phyloP scores from a whole-genome alignment of 2,113 vertebrate genomes.

The Clarias magur region DNA sequence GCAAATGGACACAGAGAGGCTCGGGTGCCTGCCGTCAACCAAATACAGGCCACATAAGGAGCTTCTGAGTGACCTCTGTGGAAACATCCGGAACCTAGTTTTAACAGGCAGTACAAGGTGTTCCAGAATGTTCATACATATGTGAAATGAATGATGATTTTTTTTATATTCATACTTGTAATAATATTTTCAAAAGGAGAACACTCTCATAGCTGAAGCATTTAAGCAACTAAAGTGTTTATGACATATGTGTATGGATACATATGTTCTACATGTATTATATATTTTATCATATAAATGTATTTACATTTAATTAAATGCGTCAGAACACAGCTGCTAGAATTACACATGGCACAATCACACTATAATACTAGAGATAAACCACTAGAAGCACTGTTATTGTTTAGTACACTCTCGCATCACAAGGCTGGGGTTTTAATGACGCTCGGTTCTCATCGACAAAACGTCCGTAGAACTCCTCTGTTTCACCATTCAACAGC shows the following conservation, averaged over 20 bases:
- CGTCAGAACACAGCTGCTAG: neutral
- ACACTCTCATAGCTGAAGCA: too few species aligned
- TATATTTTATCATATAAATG: neutral
- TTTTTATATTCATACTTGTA: neutral
- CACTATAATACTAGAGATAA: neutral
- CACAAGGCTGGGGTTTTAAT: neutral
- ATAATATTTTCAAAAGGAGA: too few species aligned
- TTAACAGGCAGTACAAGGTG: too few species aligned
- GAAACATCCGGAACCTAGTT: neutral
- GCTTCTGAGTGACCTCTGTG: slow-evolving; percentile 7
- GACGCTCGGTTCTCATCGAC: too few species aligned
- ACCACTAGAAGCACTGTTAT: neutral
- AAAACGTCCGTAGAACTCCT: neutral
- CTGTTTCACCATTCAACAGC: neutral
- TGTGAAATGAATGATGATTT: too few species aligned
- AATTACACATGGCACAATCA: neutral
- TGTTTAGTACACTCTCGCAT: neutral
- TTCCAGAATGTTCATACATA: too few species aligned
- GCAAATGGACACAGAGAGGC: slow-evolving; percentile 40
- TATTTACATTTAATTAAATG: neutral
- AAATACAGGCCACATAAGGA: slow-evolving; percentile 29
- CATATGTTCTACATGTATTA: too few species aligned
- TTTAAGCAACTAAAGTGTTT: too few species aligned
- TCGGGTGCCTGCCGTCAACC: slow-evolving; percentile 28
- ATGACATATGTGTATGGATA: too few species aligned